phyloP scores from a whole-genome alignment of 2,797 vertebrate genomes.

The Prionace glauca region DNA sequence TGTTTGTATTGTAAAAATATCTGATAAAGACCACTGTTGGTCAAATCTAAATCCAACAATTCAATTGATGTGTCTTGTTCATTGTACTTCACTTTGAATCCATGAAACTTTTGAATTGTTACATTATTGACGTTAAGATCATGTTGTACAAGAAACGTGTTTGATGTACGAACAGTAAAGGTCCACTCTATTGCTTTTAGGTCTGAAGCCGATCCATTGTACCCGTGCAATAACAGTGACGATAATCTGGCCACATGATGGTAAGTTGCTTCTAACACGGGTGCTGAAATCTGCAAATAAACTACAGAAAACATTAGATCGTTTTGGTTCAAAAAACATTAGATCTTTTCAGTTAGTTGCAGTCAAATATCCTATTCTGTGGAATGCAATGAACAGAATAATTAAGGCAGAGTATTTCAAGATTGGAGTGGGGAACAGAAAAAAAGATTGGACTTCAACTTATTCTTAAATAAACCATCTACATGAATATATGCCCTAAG shows the following conservation, averaged over 20 bases:
- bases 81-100: neutral
- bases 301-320: neutral
- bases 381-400: neutral
- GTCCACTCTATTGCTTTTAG: neutral
- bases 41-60: neutral
- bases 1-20: neutral
- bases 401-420: neutral
- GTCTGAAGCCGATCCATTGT: neutral
- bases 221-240: neutral
- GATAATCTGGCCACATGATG: neutral
- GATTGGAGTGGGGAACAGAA: neutral
- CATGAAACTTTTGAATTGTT: neutral
- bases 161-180: rapidly evolving
- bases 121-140: too few relatives aligned
- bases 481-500: too few relatives aligned
- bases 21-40: neutral
- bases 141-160: rapidly evolving
- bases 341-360: too few relatives aligned
- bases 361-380: neutral
- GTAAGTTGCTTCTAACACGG: rapidly evolving
- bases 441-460: neutral
- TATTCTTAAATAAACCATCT: too few relatives aligned
- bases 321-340: neutral
- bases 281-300: neutral
- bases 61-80: neutral